A percentile compares a stretch with the other conserved stretches of the same genome.
phyloP scores from a whole-genome alignment of 2,888 invertebrate species.

The Holacanthella duospinosa region DNA sequence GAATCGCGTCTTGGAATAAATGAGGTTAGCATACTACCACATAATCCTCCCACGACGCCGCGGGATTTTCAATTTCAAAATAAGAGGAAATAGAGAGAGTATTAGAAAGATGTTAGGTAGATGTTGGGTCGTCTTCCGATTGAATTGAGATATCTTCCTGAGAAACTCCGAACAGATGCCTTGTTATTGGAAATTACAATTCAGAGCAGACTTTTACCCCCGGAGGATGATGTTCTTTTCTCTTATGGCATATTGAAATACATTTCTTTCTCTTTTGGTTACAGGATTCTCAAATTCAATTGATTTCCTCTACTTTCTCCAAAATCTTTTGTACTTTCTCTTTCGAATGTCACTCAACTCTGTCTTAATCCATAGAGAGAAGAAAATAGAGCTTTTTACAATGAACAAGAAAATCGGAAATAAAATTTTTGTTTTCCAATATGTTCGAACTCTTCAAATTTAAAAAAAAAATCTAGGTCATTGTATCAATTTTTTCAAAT shows the following conservation, averaged over 20 bases:
- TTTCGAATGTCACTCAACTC: not conserved
- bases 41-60: not conserved
- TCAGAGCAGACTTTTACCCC: conserved; percentile 2
- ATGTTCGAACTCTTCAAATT: too few species aligned
- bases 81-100: not conserved
- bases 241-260: not conserved
- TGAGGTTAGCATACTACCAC: conserved; percentile 1
- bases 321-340: not conserved
- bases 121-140: not conserved
- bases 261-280: not conserved
- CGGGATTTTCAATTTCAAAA: conserved; percentile 4
- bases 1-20: too few species aligned
- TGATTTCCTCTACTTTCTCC: not conserved
- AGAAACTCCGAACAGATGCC: not conserved
- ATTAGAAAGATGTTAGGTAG: not conserved
- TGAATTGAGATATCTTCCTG: not conserved
- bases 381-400: too few species aligned
- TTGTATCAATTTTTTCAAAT: too few species aligned
- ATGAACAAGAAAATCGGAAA: too few species aligned
- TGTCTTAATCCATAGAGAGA: not conserved
- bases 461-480: too few species aligned
- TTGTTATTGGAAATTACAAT: conserved; percentile 5
- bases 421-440: too few species aligned
- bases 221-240: conserved; percentile 3
- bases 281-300: not conserved